Evolutionary conservation across 2,797 vertebrate species (phyloP).

Genomic region (Parauchenoglanis punctatus): DNA sequence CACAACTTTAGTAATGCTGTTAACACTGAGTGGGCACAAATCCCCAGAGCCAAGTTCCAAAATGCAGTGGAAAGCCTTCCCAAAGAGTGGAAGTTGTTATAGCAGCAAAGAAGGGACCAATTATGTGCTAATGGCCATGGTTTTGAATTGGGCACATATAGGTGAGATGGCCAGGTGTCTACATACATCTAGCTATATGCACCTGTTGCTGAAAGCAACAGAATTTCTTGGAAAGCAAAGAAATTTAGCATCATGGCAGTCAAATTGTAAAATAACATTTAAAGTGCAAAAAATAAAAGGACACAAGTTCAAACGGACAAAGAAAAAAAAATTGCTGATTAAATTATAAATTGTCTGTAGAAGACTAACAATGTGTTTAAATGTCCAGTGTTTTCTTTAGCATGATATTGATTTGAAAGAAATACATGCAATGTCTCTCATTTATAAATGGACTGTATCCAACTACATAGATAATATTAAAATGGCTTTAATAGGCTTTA

Average conservation of each 20-base stretch:
- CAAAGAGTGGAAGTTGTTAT: no score
- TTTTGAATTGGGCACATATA: not conserved
- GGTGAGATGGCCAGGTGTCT: not conserved
- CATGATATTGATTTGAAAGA: not conserved
- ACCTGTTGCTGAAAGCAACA: not conserved
- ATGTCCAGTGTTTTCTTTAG: not conserved
- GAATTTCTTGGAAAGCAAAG: not conserved
- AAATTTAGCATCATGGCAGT: not conserved
- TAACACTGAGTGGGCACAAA: not conserved
- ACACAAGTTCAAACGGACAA: not conserved
- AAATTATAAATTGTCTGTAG: not conserved
- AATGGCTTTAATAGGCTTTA: not conserved
- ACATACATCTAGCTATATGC: not conserved
- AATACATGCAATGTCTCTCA: not conserved
- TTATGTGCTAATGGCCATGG: not conserved
- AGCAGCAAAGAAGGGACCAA: no score
- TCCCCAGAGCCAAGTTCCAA: not conserved
- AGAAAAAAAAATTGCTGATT: not conserved
- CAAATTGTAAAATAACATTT: not conserved
- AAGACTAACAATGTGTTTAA: not conserved
- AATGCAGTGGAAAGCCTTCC: no score
- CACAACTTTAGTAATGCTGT: not conserved
- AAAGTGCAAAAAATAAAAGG: not conserved
- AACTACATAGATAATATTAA: not conserved
- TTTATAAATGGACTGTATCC: not conserved